Conservation (phyloP, 2,113 vertebrate genomes). For the Erinaceus europaeus region DNA sequence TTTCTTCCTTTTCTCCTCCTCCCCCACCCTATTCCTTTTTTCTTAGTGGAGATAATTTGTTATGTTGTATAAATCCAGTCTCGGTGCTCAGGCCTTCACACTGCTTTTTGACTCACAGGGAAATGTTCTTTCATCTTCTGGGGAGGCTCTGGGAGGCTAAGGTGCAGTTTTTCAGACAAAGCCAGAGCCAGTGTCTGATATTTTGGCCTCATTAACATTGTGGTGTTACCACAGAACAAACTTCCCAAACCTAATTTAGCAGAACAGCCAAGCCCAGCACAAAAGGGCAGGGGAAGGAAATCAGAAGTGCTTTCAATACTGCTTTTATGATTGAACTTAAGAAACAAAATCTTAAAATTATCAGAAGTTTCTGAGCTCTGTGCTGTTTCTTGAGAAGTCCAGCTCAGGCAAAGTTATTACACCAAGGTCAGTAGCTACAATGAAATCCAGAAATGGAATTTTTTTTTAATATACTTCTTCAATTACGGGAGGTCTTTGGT, state of each 20-base stretch:
- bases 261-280: slow-evolving; percentile 60
- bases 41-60: not conserved
- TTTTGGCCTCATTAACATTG: slow-evolving; percentile 72
- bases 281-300: slow-evolving; percentile 70
- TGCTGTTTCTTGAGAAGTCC: slow-evolving; percentile 60
- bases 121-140: slow-evolving; percentile 50
- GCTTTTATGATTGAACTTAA: slow-evolving; percentile 70
- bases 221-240: slow-evolving; percentile 33
- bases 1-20: no score
- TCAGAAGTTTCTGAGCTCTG: slow-evolving; percentile 63
- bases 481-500: slow-evolving; percentile 72
- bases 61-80: not conserved
- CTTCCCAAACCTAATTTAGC: slow-evolving; percentile 66
- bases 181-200: slow-evolving; percentile 58
- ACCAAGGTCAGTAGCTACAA: slow-evolving; percentile 61
- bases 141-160: slow-evolving; percentile 50
- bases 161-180: slow-evolving; percentile 52
- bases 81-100: not conserved
- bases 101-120: slow-evolving; percentile 14
- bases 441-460: slow-evolving; percentile 68
- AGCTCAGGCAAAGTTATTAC: slow-evolving; percentile 63
- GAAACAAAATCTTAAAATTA: slow-evolving; percentile 64
- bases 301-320: slow-evolving; percentile 72
- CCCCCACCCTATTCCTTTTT: slow-evolving; percentile 38
- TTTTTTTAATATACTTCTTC: slow-evolving; percentile 73